Evolutionary conservation across 2,113 vertebrate species (phyloP).

Genomic region (Herpailurus yagouaroundi): DNA sequence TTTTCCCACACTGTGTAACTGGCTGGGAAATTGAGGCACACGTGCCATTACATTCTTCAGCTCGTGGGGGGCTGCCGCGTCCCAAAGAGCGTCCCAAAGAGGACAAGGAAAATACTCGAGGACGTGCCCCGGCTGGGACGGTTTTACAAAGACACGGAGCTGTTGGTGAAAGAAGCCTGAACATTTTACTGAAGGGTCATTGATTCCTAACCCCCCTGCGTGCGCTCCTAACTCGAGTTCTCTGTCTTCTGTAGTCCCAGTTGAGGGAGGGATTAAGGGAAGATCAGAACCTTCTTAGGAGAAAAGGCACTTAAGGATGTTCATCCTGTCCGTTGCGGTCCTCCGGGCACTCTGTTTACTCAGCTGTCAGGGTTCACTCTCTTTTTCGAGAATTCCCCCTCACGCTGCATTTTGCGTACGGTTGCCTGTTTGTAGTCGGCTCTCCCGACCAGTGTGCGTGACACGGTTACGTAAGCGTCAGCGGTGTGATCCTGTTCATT

Average conservation of each 20-base stretch:
- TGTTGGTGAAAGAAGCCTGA: background rate
- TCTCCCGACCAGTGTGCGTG: background rate
- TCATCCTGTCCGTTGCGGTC: too few species aligned
- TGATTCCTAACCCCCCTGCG: fast-evolving
- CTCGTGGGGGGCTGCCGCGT: background rate
- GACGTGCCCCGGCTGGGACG: background rate
- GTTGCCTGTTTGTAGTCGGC: background rate
- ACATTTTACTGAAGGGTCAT: background rate
- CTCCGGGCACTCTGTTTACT: background rate
- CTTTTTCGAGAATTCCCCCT: background rate
- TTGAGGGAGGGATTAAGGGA: background rate
- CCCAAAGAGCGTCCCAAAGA: background rate
- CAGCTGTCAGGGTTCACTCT: background rate
- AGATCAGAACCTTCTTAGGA: background rate
- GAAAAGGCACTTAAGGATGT: background rate
- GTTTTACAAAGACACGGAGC: background rate
- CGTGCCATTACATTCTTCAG: background rate
- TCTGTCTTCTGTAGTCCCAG: background rate
- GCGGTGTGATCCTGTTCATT: background rate
- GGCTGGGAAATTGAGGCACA: background rate
- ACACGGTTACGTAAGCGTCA: background rate
- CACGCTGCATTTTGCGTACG: too few species aligned
- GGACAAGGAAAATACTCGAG: background rate
- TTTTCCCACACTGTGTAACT: background rate
- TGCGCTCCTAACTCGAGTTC: too few species aligned